phyloP scores from a whole-genome alignment of 2,888 invertebrate genomes.

The Andrena praecox region DNA sequence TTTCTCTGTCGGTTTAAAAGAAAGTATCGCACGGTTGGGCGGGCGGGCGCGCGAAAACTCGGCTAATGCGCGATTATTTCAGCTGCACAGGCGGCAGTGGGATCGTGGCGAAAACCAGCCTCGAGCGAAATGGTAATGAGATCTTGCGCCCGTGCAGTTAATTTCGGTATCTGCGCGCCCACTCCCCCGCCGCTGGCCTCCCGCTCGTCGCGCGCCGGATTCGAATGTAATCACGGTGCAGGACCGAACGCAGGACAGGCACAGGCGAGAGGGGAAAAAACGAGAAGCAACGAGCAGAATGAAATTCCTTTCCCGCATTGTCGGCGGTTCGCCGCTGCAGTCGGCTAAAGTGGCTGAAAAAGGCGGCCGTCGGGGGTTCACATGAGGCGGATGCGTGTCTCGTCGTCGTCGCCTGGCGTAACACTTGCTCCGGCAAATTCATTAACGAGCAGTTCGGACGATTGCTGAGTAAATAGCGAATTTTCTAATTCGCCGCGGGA shows the following conservation, averaged over 20 bases:
- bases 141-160: slow-evolving; percentile 47
- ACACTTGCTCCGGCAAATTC: slow-evolving; percentile 32
- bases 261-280: slow-evolving; percentile 29
- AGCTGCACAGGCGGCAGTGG: background rate
- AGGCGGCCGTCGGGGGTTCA: slow-evolving; percentile 24
- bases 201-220: slow-evolving; percentile 27
- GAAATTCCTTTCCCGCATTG: slow-evolving; percentile 68
- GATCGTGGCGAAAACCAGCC: slow-evolving; percentile 25
- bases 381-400: slow-evolving; percentile 28
- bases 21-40: slow-evolving; percentile 8
- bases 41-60: slow-evolving; percentile 27
- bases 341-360: slow-evolving; percentile 61
- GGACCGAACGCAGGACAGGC: slow-evolving; percentile 40
- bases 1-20: background rate
- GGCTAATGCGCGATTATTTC: slow-evolving; percentile 51
- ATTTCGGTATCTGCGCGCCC: slow-evolving; percentile 50
- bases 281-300: slow-evolving; percentile 47
- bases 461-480: slow-evolving; percentile 32
- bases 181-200: background rate
- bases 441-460: slow-evolving; percentile 31
- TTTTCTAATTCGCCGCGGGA: slow-evolving; percentile 29
- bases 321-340: slow-evolving; percentile 64
- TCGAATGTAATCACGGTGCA: slow-evolving; percentile 54
- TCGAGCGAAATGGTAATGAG: slow-evolving; percentile 54
- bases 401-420: slow-evolving; percentile 18